A percentile compares a stretch with the other conserved stretches of the same genome.
Conservation (phyloP, 2,113 vertebrate genomes). For the Phalacrocorax aristotelis region DNA sequence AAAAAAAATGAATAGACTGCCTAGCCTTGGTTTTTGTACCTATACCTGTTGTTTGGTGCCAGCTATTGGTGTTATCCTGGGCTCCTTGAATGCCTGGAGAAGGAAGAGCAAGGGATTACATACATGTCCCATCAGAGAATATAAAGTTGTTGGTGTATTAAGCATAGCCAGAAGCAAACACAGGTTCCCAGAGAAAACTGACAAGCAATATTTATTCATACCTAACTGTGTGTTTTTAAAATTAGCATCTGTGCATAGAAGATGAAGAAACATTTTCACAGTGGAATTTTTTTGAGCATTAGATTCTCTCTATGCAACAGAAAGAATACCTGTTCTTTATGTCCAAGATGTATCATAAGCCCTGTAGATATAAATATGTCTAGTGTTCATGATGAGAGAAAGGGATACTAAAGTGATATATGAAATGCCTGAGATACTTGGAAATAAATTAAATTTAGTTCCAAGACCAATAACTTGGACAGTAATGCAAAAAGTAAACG, state of each 20-base stretch:
- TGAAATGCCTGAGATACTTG: not conserved
- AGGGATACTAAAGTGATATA: not conserved
- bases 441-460: conserved; percentile 15
- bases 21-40: not conserved
- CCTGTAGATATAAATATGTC: not conserved
- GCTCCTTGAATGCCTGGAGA: not conserved
- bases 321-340: not conserved
- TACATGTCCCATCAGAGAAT: not conserved
- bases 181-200: not conserved
- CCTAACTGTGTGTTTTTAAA: not conserved
- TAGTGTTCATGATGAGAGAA: not conserved
- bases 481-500: not conserved
- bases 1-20: not conserved
- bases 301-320: not conserved
- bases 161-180: not conserved
- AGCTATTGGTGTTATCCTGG: not conserved
- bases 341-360: not conserved
- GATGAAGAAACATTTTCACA: not conserved
- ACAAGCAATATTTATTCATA: not conserved
- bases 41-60: not conserved
- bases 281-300: not conserved
- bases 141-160: not conserved
- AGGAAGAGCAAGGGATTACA: not conserved
- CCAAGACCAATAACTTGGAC: not conserved
- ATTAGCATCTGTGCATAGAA: not conserved